Evolutionary conservation across 1,140 invertebrate species (phyloP).

Genomic region (Conus betulinus): DNA sequence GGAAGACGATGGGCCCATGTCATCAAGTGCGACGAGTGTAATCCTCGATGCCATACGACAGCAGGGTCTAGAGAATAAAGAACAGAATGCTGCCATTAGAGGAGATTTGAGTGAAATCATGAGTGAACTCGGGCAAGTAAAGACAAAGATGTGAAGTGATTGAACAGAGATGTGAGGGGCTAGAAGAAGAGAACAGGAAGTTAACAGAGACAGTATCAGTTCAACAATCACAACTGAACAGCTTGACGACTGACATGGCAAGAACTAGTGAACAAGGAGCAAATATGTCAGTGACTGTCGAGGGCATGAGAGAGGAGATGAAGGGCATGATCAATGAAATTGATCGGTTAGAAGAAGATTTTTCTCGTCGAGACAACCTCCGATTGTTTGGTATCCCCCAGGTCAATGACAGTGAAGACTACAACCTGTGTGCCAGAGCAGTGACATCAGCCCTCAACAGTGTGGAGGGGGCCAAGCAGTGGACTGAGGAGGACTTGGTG

Average conservation of each 20-base stretch:
- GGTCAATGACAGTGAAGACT: background rate
- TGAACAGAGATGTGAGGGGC: background rate
- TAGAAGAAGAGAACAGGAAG: background rate
- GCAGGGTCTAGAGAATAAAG: no score
- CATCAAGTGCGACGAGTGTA: no score
- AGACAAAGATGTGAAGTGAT: background rate
- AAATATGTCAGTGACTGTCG: background rate
- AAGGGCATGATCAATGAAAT: background rate
- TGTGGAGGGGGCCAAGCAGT: background rate
- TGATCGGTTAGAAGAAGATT: background rate
- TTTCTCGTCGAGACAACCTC: background rate
- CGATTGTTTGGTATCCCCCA: background rate
- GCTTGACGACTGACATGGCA: background rate
- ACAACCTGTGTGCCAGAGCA: background rate
- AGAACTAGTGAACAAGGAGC: background rate
- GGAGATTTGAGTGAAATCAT: no score
- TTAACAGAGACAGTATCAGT: background rate
- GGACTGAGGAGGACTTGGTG: background rate
- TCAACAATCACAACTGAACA: background rate
- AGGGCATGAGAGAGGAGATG: background rate
- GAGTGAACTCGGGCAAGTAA: background rate
- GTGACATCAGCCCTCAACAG: background rate
- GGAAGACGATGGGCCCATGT: no score
- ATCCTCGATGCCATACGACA: no score
- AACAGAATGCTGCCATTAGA: no score